Percentiles rank a stretch among this genome's conserved stretches.
Evolutionary conservation across 1,140 invertebrate species (phyloP).

Genomic region (Liolophura sinensis): DNA sequence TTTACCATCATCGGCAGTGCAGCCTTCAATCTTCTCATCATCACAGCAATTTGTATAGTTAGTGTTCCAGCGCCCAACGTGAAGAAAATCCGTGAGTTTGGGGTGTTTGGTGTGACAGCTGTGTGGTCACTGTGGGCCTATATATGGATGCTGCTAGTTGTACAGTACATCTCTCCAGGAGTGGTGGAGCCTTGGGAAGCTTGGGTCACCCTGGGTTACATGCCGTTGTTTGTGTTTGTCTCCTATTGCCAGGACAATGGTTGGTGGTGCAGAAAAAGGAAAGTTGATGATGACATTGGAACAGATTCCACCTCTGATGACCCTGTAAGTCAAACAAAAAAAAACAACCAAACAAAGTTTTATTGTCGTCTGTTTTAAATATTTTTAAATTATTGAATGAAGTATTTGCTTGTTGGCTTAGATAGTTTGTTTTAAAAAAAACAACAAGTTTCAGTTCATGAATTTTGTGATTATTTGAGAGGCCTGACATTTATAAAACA

Average conservation of each 20-base stretch:
- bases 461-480: too few species aligned
- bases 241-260: conserved; percentile 46
- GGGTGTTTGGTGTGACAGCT: conserved; percentile 59
- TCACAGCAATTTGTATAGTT: conserved; percentile 55
- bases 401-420: too few species aligned
- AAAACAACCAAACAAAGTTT: too few species aligned
- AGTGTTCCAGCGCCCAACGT: conserved; percentile 39
- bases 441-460: too few species aligned
- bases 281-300: conserved; percentile 11
- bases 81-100: conserved; percentile 57
- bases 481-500: too few species aligned
- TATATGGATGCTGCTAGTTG: conserved; percentile 58
- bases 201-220: conserved; percentile 64
- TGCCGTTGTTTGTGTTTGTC: conserved; percentile 61
- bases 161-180: conserved; percentile 38
- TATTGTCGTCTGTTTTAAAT: too few species aligned
- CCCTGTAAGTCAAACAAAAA: too few species aligned
- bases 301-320: too few species aligned
- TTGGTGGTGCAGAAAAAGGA: conserved; percentile 39
- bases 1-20: conserved; percentile 63
- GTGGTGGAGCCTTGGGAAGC: conserved; percentile 64
- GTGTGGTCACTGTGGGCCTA: conserved; percentile 62
- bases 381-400: too few species aligned
- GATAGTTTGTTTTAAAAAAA: too few species aligned
- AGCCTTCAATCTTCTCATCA: conserved; percentile 62